A percentile compares a stretch with the other conserved stretches of the same genome.
Conservation (phyloP, 2,797 vertebrate species). For the Avahi laniger region DNA sequence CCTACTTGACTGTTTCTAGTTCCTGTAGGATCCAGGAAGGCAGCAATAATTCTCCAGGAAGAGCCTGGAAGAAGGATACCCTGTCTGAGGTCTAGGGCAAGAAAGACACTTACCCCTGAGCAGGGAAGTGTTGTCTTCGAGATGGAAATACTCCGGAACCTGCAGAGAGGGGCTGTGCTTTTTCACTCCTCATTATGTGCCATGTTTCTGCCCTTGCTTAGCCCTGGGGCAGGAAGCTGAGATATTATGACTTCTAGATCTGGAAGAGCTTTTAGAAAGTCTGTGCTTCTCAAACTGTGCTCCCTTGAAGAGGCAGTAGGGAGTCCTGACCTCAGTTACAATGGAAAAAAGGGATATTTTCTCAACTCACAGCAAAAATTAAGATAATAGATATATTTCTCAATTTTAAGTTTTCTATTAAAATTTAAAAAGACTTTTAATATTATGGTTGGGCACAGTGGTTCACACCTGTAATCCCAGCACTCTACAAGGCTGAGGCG, state of each 20-base stretch:
- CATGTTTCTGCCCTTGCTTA: background rate
- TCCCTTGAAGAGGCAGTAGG: background rate
- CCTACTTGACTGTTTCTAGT: background rate
- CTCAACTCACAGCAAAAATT: background rate
- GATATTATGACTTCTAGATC: background rate
- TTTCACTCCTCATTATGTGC: background rate
- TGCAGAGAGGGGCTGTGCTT: background rate
- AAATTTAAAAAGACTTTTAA: background rate
- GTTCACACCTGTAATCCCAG: background rate
- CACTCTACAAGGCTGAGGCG: background rate
- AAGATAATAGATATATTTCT: background rate
- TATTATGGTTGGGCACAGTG: background rate
- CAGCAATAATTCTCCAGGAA: background rate
- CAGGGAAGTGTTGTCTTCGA: background rate
- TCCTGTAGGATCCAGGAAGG: background rate
- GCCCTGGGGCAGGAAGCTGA: background rate
- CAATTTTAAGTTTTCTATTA: background rate
- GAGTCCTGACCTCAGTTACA: background rate
- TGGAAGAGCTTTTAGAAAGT: background rate
- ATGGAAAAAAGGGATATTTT: background rate
- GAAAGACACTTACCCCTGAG: background rate
- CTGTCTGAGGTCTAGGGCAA: background rate
- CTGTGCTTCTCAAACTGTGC: background rate
- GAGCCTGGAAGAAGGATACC: background rate
- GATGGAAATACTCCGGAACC: background rate